Evolutionary conservation across 2,888 invertebrate genomes (phyloP), one percentile per base, ranked within the genome.

Genomic region (Cataglyphis albicans): DNA sequence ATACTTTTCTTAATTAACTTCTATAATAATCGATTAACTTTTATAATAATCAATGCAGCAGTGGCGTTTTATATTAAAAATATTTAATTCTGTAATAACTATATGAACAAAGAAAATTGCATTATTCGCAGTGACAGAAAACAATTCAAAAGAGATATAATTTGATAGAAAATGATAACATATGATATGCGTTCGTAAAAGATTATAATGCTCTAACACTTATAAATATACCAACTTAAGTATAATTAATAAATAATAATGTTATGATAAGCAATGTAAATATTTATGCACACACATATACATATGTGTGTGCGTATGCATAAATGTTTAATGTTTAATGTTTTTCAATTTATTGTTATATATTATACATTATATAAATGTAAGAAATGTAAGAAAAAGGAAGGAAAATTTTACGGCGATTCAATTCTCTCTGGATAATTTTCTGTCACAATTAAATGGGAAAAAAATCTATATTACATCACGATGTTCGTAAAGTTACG

Each of bases 301-400:
- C 12, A 12, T 44, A 15, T 44, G 41, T 3, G 41, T 3, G 12
- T 41, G 38, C n/a, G 25, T 29, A 10, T 4, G 12, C 18, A n/a
- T n/a, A 52, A 6, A 5, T 44, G 15, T n/a, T n/a, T n/a, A 52
- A 52, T 52, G 7, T n/a, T 52, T 72, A 35, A 41, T 25, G 25
- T 59, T 10, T 32, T 63, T 64, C 12, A 7, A 73, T 64, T 64
- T 35, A 35, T 21, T 32, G 32, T 64, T 48, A n/a, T 52, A 88
- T 65, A 84, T 87, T 88, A n/a, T 52, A 88, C 68, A 84, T 87
- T 88, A 80, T 86, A 88, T 85, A 86, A 88, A 88, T 81, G 64
- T 76, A 85, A 84, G 63, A 25, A 25, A 25, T 1, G 25, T 25
- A 25, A 78, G 83, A 86, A 76, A 57, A 80, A 67, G 25, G 44